A percentile compares a stretch with the other conserved stretches of the same genome.
phyloP scores from a whole-genome alignment of 2,888 invertebrate species.

The Pecten maximus region DNA sequence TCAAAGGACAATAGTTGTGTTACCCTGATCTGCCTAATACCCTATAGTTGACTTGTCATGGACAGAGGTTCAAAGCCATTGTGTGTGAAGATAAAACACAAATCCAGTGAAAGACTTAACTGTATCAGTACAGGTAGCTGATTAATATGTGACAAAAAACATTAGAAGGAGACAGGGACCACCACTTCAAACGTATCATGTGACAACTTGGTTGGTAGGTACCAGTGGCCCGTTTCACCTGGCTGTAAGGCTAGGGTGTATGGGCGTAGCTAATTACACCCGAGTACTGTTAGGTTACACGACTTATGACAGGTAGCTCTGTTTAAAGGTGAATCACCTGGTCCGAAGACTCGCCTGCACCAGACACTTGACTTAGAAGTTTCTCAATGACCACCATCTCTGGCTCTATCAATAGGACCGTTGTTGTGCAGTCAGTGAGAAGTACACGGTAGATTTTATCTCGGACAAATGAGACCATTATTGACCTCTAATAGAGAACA shows the following conservation, averaged over 20 bases:
- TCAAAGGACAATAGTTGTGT: not conserved
- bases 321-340: not conserved
- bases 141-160: not conserved
- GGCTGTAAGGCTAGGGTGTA: not conserved
- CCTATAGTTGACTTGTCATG: constrained; percentile 2
- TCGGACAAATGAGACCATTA: not conserved
- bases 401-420: not conserved
- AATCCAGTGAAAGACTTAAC: not conserved
- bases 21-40: not conserved
- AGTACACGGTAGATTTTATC: not conserved
- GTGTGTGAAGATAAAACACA: not conserved
- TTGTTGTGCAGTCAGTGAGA: not conserved
- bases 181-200: not conserved
- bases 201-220: not conserved
- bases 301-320: not conserved
- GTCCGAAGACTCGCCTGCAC: not conserved
- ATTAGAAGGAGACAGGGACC: not conserved
- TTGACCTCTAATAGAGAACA: not conserved
- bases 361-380: not conserved
- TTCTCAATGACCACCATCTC: not conserved
- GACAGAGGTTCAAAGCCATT: constrained; percentile 6
- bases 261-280: not conserved
- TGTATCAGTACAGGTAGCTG: not conserved
- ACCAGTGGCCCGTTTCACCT: constrained; percentile 35
- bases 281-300: not conserved